Percentiles rank a stretch among this genome's conserved stretches.
Conservation (phyloP, 2,113 vertebrate species). For the Sinocyclocheilus grahami region DNA sequence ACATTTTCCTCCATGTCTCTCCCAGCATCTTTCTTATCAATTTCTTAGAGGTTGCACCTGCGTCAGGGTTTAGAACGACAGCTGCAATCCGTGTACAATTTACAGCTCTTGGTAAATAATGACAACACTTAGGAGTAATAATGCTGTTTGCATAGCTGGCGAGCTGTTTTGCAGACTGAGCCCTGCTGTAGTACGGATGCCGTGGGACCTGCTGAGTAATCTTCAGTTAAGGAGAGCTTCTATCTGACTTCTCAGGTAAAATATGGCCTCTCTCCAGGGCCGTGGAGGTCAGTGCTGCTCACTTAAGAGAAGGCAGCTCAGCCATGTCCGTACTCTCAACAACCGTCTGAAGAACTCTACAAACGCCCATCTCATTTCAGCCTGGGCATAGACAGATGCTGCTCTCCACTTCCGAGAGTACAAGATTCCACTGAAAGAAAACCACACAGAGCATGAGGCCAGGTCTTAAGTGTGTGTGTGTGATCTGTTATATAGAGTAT, state of each 20-base stretch:
- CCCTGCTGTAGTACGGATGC: not conserved
- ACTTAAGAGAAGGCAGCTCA: not conserved
- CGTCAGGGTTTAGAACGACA: not conserved
- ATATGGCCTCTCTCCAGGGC: slow-evolving; percentile 1
- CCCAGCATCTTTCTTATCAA: not conserved
- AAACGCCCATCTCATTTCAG: slow-evolving; percentile 35
- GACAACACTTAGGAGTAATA: not conserved
- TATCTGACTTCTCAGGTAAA: not conserved
- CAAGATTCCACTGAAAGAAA: slow-evolving; percentile 9
- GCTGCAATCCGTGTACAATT: not conserved
- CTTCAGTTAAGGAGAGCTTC: not conserved
- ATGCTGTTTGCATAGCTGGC: not conserved
- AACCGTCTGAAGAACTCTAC: slow-evolving; percentile 25
- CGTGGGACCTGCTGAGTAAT: not conserved
- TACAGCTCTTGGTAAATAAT: not conserved
- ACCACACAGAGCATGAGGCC: not conserved
- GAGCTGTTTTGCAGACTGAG: not conserved
- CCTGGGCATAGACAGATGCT: slow-evolving; percentile 18
- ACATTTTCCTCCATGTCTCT: too few relatives aligned
- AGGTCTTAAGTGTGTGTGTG: slow-evolving; percentile 19
- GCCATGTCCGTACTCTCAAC: slow-evolving; percentile 4
- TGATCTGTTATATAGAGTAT: not conserved
- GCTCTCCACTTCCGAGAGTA: slow-evolving; percentile 14
- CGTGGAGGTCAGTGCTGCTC: not conserved
- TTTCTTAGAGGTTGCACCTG: not conserved